A percentile compares a stretch with the other conserved stretches of the same genome.
These are phyloP conservation scores for Diprion similis DNA, from an alignment of 1,140 invertebrate genomes.

Conservation along the genomic window DNA sequence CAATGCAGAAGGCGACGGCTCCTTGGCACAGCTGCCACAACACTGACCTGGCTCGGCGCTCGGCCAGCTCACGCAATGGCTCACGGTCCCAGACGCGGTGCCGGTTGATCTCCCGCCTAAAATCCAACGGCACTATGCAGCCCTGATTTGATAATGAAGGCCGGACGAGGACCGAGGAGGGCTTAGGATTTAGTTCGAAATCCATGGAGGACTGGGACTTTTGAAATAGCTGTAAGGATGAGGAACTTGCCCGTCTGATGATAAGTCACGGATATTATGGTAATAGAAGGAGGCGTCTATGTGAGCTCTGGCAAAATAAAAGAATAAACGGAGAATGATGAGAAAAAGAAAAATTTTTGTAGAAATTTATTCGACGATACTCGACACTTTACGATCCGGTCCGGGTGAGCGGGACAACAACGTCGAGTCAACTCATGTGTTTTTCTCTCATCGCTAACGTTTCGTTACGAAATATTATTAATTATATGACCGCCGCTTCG, in stretches of 20 bases:
- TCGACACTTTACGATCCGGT: background rate
- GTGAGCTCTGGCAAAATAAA: background rate
- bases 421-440: background rate
- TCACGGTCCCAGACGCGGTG: slow-evolving; percentile 7
- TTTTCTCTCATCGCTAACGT: background rate
- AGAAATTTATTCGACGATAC: background rate
- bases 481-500: too few relatives aligned
- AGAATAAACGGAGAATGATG: too few relatives aligned
- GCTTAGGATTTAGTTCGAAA: too few relatives aligned
- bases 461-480: too few relatives aligned
- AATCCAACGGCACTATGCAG: background rate
- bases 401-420: background rate
- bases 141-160: too few relatives aligned
- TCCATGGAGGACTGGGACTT: too few relatives aligned
- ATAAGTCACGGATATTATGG: too few relatives aligned
- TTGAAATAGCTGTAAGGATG: too few relatives aligned
- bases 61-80: slow-evolving; percentile 1
- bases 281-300: too few relatives aligned
- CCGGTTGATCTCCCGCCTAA: background rate
- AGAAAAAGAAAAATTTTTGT: background rate
- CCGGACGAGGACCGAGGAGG: too few relatives aligned
- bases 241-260: too few relatives aligned
- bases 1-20: slow-evolving; percentile 16
- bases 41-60: slow-evolving; percentile 41
- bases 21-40: slow-evolving; percentile 38